Evolutionary conservation across 2,113 vertebrate species (phyloP), one percentile per base, ranked within the genome.

Genomic region (Muntiacus reevesi): DNA sequence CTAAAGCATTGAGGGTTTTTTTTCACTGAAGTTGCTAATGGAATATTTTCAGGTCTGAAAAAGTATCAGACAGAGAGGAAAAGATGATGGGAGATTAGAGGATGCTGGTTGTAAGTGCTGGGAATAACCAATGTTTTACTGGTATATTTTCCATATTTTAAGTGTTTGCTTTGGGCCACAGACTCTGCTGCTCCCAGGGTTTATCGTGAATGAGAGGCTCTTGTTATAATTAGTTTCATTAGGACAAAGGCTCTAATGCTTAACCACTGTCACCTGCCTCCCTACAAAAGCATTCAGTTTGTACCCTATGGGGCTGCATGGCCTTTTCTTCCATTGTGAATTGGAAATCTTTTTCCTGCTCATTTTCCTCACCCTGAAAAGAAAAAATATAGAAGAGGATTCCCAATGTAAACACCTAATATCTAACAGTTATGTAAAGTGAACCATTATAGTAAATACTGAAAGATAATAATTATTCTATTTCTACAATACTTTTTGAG

Each of bases 201-300:
- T 83, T 62, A 47, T 1, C 40, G n/a, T 88, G 54, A 83, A 57
- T 1, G 55, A 95, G 95, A 96, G 76, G 94, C 89, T 86, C 97
- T 92, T 93, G 92, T 93, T 97, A 91, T 95, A 98, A 98, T 97
- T 97, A 92, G 89, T 94, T 98, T 98, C 91, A 97, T 98, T 96
- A 98, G 98, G 95, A 97, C 83, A 62, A 95, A 98, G 81, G 52
- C 91, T 97, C 97, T 98, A 95, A 97, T 52, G 62, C 64, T 79
- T 59, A 96, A 78, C 92, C 93, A 95, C 92, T 93, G 95, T 97
- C 97, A 84, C 90, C 64, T 94, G 84, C 71, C 81, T 95, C 98
- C 98, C 95, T 97, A 88, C 78, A 96, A 96, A 94, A 95, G 83
- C 94, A 94, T 97, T 98, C 96, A 96, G 90, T 97, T 95, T 96